Evolutionary conservation across 2,113 vertebrate species (phyloP).

Genomic region (Alethe castanea): DNA sequence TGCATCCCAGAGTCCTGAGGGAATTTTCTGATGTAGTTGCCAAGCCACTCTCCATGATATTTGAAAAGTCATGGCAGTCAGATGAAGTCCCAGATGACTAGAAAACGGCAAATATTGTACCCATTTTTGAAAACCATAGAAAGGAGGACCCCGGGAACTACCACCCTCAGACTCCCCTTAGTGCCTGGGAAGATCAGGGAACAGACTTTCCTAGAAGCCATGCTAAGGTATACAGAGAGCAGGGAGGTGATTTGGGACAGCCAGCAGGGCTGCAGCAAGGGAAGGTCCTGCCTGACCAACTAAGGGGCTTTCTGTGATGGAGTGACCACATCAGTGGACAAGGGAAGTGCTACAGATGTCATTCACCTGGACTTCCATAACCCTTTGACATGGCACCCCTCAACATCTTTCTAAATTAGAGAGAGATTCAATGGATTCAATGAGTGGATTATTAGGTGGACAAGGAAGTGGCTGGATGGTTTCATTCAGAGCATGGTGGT

Average conservation of each 20-base stretch:
- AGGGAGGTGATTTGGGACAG: not conserved
- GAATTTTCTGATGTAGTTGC: not conserved
- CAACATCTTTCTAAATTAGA: not conserved
- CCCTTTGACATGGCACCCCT: not conserved
- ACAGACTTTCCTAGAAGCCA: not conserved
- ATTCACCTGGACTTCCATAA: not conserved
- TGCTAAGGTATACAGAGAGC: not conserved
- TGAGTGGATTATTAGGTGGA: not conserved
- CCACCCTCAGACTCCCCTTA: not conserved
- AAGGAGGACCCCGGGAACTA: not conserved
- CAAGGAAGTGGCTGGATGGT: not conserved
- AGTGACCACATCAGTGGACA: not conserved
- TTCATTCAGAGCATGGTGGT: accelerated
- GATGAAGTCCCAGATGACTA: not conserved
- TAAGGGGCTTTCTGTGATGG: accelerated
- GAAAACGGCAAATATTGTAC: not conserved
- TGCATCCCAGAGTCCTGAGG: not conserved
- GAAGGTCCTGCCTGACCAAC: not conserved
- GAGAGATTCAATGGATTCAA: not conserved
- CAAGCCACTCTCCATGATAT: accelerated
- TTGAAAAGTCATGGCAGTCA: not conserved
- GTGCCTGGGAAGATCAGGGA: not conserved
- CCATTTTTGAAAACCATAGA: not conserved
- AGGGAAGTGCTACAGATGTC: accelerated
- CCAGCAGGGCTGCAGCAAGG: not conserved